These are phyloP conservation scores for Cerceris ruficornis DNA, from an alignment of 2,888 invertebrate species.

Conservation along the genomic window DNA sequence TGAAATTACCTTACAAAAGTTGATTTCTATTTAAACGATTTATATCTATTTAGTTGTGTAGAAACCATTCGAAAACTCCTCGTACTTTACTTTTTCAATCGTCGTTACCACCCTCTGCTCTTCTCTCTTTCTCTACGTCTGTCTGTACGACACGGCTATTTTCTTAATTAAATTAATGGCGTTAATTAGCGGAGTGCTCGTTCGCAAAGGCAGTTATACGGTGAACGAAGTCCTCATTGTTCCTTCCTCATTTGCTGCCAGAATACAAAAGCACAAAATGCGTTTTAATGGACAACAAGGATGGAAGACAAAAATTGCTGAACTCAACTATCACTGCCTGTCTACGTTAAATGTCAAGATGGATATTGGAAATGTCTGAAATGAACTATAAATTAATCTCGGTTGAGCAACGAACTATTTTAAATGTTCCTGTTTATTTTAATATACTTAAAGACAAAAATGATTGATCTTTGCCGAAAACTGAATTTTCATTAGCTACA, in stretches of 20 bases:
- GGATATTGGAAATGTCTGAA: neutral
- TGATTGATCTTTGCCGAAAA: no score
- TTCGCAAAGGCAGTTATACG: neutral
- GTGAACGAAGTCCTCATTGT: constrained; percentile 5
- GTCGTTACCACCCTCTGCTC: neutral
- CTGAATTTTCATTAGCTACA: no score
- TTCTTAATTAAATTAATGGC: constrained; percentile 44
- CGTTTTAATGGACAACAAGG: neutral
- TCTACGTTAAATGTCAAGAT: neutral
- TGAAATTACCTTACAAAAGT: neutral
- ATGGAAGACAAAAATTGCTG: neutral
- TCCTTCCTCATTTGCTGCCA: neutral
- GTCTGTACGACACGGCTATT: neutral
- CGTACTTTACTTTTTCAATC: neutral
- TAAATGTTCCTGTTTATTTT: no score
- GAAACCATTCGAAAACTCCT: neutral
- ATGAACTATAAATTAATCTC: neutral
- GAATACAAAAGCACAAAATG: constrained; percentile 1
- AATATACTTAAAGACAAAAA: no score
- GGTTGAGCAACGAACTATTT: no score
- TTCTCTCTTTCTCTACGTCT: neutral
- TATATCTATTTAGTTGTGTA: neutral
- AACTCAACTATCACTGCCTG: neutral
- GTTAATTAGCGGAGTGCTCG: constrained; percentile 37
- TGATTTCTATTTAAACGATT: neutral